Percentiles rank a stretch among this genome's conserved stretches.
These are phyloP conservation scores for Chrysotoxum bicinctum DNA, from an alignment of 2,888 invertebrate species.

Conservation along the genomic window DNA sequence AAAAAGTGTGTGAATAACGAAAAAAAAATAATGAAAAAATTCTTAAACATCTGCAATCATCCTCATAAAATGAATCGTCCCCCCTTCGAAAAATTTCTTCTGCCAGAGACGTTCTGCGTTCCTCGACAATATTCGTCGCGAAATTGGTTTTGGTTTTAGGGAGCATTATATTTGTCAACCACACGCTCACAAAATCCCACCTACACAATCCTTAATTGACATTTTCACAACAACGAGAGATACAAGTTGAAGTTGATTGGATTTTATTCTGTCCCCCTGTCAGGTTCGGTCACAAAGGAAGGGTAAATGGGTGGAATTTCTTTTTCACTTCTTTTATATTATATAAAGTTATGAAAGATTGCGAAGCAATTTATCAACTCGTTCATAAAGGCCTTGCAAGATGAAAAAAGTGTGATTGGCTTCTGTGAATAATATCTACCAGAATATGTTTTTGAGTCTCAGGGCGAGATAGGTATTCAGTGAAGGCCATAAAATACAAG, in stretches of 20 bases:
- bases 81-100: background rate
- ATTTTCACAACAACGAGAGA: slow-evolving; percentile 18
- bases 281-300: background rate
- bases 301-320: background rate
- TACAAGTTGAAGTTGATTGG: slow-evolving; percentile 42
- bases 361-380: too few species aligned
- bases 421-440: too few species aligned
- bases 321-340: too few species aligned
- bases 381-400: too few species aligned
- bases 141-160: slow-evolving; percentile 27
- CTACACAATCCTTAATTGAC: slow-evolving; percentile 22
- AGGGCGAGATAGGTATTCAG: too few species aligned
- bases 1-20: background rate
- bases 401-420: too few species aligned
- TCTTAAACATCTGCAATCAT: slow-evolving; percentile 45
- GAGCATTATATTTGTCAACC: slow-evolving; percentile 6
- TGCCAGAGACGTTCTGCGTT: slow-evolving; percentile 1
- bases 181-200: background rate
- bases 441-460: too few species aligned
- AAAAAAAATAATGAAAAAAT: background rate
- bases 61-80: slow-evolving; percentile 31
- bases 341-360: too few species aligned
- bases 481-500: too few species aligned
- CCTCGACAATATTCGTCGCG: slow-evolving; percentile 14
- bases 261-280: background rate